Conservation (phyloP, 2,888 invertebrate species). For the Ophonus ardosiacus region DNA sequence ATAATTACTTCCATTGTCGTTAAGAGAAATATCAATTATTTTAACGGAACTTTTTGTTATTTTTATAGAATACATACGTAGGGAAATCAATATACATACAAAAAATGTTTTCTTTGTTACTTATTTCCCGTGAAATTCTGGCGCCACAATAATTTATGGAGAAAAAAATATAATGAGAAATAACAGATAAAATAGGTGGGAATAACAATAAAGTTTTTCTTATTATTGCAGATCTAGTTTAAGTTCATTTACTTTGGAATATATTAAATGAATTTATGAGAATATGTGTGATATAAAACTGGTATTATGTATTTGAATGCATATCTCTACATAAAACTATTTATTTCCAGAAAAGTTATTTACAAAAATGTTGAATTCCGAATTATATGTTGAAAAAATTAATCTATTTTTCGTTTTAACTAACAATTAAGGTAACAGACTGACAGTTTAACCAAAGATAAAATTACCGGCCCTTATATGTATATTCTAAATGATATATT, state of each 20-base stretch:
- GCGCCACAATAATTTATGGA: not conserved
- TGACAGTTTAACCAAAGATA: no score
- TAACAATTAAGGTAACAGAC: no score
- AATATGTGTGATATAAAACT: no score
- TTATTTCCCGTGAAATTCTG: not conserved
- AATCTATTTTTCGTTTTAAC: no score
- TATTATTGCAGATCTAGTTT: not conserved
- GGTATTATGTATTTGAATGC: no score
- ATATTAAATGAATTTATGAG: no score
- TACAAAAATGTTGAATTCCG: no score
- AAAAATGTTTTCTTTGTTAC: constrained; percentile 10
- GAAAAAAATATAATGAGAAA: not conserved
- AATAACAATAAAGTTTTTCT: not conserved
- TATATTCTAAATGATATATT: no score
- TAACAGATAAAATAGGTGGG: not conserved
- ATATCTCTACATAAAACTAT: no score
- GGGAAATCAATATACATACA: constrained; percentile 18
- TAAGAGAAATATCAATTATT: constrained; percentile 2
- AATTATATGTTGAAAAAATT: no score
- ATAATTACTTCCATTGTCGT: not conserved
- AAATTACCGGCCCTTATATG: no score
- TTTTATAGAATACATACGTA: not conserved
- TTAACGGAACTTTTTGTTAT: not conserved
- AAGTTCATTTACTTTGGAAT: not conserved
- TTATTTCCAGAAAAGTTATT: no score